These are phyloP conservation scores for Danio rerio DNA, from an alignment of 2,113 vertebrate species.

Conservation along the genomic window GRCz12tu NC_133182.1:26364001-26364500, in stretches of 20 bases:
- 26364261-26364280: slow-evolving; percentile 64
- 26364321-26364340: slow-evolving; percentile 63
- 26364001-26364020: slow-evolving; percentile 68
- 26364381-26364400: slow-evolving; percentile 71
- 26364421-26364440: neutral
- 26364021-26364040: slow-evolving; percentile 59
- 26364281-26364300: slow-evolving; percentile 73
- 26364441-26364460: no score
- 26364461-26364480: no score
- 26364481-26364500: no score
- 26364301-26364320: slow-evolving; percentile 70
- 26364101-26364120: slow-evolving; percentile 69
- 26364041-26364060: slow-evolving; percentile 71
- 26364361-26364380: slow-evolving; percentile 71
- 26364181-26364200: neutral
- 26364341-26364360: slow-evolving; percentile 69
- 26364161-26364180: neutral
- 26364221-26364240: neutral
- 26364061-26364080: slow-evolving; percentile 77
- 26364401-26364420: slow-evolving; percentile 77
- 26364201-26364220: neutral
- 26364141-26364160: slow-evolving; percentile 78
- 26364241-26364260: neutral
- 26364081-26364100: slow-evolving; percentile 75
- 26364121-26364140: slow-evolving; percentile 71